Base-by-base conservation (phyloP, 2,888 invertebrate species). In the Polyommatus iphigenia region DNA sequence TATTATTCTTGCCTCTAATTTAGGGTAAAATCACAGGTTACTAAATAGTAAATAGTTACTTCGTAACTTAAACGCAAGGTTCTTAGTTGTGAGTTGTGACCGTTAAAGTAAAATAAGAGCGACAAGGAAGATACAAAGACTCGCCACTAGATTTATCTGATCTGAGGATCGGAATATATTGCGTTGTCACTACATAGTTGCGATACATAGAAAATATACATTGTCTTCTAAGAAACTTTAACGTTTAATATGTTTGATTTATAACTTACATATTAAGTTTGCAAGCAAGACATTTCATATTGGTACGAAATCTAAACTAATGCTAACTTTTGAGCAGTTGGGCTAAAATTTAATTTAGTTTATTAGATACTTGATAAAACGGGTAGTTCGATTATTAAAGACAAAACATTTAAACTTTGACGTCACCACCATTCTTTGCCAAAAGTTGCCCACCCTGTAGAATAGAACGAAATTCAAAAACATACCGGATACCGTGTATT, bases 121-220 rank as follows among this genome's bases (percentile, higher is more conserved):
- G 13, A 15, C 24, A 50, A 54, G 20, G 50, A 24, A 73, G 73
- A 73, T 50, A 29, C 41, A 6, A 46, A 73, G 73, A 73, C 46
- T 73, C 46, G 46, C 73, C 24, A 6, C 50, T 73, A 73, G 24
- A 73, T 73, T 73, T 24, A 73, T 73, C 73, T 73, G 46, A 73
- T 50, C 46, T 73, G 15, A 50, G 73, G 73, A 46, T 73, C 50
- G 13, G 20, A 24, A 73, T 73, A 46, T 46, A 46, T 50, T 13
- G 41, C 73, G 50, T 24, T 46, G 73, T 73, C 4, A 72, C 72
- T 72, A 73, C n/a, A 20, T n/a, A 46, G 41, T 71, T 71, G 41
- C 41, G 71, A 36, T 67, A 36, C 36, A 72, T 36, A 72, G 72
- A 72, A 72, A 71, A 71, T 18, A 29, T 15, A 67, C 15, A 67